Evolutionary conservation across 2,113 vertebrate species (phyloP).

Genomic region (Urocitellus parryii): DNA sequence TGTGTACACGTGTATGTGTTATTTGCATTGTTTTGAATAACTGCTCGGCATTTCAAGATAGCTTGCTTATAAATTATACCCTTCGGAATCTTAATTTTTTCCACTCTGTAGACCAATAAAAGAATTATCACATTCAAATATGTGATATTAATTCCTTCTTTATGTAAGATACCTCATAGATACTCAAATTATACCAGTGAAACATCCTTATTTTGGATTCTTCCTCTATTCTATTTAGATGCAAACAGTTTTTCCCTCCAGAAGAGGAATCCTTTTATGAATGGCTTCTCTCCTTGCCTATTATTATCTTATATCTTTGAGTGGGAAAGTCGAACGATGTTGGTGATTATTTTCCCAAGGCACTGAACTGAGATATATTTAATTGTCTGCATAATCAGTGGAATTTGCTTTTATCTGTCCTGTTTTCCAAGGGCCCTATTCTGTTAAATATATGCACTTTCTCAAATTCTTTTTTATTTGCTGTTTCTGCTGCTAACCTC

Average conservation of each 20-base stretch:
- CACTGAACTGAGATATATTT: conserved; percentile 40
- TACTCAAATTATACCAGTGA: conserved; percentile 35
- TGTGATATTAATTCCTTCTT: conserved; percentile 42
- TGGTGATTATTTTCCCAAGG: conserved; percentile 55
- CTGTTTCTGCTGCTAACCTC: conserved; percentile 48
- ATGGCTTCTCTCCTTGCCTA: not conserved
- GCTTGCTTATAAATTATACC: not conserved
- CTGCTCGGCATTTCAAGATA: not conserved
- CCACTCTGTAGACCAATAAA: not conserved
- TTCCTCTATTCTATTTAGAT: not conserved
- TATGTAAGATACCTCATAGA: not conserved
- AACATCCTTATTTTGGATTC: conserved; percentile 39
- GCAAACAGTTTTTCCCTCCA: not conserved
- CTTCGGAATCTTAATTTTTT: conserved; percentile 29
- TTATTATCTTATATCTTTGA: conserved; percentile 19
- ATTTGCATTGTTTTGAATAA: conserved; percentile 43
- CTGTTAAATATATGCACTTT: conserved; percentile 53
- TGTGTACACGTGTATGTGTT: not conserved
- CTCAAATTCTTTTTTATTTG: conserved; percentile 54
- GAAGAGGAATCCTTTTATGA: not conserved
- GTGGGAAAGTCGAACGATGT: not conserved
- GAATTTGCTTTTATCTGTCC: conserved; percentile 55
- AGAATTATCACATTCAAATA: conserved; percentile 14
- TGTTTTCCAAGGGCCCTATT: conserved; percentile 59
- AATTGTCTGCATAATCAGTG: conserved; percentile 64